phyloP scores from a whole-genome alignment of 2,888 invertebrate species.

The Aquatica leii region DNA sequence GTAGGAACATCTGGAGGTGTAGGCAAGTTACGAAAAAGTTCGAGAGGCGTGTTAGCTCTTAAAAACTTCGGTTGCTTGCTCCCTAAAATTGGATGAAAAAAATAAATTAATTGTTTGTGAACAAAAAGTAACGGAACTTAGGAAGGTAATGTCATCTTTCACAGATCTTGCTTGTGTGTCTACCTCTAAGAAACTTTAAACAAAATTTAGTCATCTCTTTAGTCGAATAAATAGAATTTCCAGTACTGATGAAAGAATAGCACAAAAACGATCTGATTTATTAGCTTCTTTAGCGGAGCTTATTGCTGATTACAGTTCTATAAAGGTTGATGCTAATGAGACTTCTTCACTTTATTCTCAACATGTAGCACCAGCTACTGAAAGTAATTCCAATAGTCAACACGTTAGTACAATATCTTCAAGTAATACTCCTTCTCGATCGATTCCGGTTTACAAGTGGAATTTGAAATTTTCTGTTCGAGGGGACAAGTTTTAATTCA shows the following conservation, averaged over 20 bases:
- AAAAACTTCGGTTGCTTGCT: not conserved
- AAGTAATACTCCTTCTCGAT: not conserved
- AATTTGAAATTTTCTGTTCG: conserved; percentile 10
- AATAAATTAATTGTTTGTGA: not conserved
- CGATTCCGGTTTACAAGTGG: conserved; percentile 15
- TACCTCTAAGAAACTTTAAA: not conserved
- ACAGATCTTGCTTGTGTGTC: not conserved
- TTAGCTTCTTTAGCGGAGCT: not conserved
- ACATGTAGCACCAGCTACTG: not conserved
- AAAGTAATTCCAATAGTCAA: not conserved
- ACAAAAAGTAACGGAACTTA: not conserved
- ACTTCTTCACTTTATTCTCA: not conserved
- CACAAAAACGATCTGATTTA: not conserved
- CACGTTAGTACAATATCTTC: not conserved
- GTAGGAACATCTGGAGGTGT: too few relatives aligned
- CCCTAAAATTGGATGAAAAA: not conserved
- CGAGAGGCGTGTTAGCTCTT: not conserved
- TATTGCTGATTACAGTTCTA: not conserved
- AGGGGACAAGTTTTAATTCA: conserved; percentile 22
- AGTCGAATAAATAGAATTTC: not conserved
- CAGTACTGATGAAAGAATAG: not conserved
- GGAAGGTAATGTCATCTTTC: not conserved
- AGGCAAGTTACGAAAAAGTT: conserved; percentile 1
- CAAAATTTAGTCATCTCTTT: not conserved
- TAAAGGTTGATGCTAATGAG: not conserved